These are phyloP conservation scores for Junco hyemalis DNA, from an alignment of 2,113 vertebrate species.

Conservation along the genomic window DNA sequence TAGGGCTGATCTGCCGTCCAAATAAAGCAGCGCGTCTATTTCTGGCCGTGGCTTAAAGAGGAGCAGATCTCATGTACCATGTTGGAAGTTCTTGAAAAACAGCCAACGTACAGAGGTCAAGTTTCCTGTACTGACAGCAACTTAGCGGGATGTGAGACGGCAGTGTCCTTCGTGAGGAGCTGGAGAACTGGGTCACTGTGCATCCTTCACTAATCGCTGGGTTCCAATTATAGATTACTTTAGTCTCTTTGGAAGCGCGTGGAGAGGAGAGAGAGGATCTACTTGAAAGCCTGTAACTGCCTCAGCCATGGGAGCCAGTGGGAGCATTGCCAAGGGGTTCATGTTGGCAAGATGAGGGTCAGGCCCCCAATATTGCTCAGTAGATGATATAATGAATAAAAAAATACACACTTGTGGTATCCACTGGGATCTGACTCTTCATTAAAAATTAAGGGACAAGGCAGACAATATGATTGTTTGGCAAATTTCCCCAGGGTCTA, in stretches of 20 bases:
- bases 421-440: neutral
- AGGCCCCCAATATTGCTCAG: neutral
- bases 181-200: conserved; percentile 66
- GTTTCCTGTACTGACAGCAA: conserved; percentile 74
- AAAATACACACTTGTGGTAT: neutral
- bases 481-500: neutral
- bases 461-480: conserved; percentile 45
- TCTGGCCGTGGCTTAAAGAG: conserved; percentile 66
- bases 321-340: neutral
- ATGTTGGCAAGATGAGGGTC: neutral
- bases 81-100: conserved; percentile 76
- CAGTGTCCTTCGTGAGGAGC: conserved; percentile 56
- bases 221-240: conserved; percentile 65
- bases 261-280: conserved; percentile 20
- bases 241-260: conserved; percentile 5
- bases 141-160: conserved; percentile 47
- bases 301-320: neutral
- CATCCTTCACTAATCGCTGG: conserved; percentile 56
- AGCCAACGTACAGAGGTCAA: conserved; percentile 77
- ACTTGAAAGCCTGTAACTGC: neutral
- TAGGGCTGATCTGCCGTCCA: conserved; percentile 67
- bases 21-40: conserved; percentile 70
- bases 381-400: neutral
- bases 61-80: conserved; percentile 64
- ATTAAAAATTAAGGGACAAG: conserved; percentile 49